phyloP scores from a whole-genome alignment of 2,797 vertebrate species.

The Hemitrygon akajei region DNA sequence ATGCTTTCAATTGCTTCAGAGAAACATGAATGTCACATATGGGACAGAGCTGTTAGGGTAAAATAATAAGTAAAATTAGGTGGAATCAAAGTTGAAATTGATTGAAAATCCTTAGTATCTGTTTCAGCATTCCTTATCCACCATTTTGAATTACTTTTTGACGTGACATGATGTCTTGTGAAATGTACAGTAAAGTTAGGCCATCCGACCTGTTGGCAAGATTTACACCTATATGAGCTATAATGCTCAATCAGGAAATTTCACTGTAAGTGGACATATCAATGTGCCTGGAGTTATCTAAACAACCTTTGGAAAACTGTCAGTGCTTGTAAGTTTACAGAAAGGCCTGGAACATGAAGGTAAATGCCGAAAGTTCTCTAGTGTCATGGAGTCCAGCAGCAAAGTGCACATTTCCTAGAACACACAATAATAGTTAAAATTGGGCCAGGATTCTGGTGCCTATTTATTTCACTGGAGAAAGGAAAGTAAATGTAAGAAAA shows the following conservation, averaged over 20 bases:
- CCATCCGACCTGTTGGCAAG: neutral
- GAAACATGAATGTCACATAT: neutral
- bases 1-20: neutral
- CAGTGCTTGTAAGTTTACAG: neutral
- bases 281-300: neutral
- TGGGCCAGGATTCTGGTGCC: too few relatives aligned
- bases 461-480: too few relatives aligned
- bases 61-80: neutral
- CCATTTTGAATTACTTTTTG: neutral
- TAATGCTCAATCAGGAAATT: neutral
- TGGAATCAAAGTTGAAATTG: neutral
- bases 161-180: neutral
- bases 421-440: too few relatives aligned
- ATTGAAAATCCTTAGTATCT: neutral
- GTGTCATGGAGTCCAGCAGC: too few relatives aligned
- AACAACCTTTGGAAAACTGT: neutral
- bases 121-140: neutral
- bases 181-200: neutral
- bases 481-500: too few relatives aligned
- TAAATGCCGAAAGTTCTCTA: too few relatives aligned
- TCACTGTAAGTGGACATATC: neutral
- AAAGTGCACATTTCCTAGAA: too few relatives aligned
- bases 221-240: neutral
- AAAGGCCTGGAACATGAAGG: neutral
- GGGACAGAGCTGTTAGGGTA: neutral